A percentile compares a stretch with the other conserved stretches of the same genome.
These are phyloP conservation scores for Megaceryle torquata DNA, from an alignment of 2,113 vertebrate genomes.

Conservation along the genomic window DNA sequence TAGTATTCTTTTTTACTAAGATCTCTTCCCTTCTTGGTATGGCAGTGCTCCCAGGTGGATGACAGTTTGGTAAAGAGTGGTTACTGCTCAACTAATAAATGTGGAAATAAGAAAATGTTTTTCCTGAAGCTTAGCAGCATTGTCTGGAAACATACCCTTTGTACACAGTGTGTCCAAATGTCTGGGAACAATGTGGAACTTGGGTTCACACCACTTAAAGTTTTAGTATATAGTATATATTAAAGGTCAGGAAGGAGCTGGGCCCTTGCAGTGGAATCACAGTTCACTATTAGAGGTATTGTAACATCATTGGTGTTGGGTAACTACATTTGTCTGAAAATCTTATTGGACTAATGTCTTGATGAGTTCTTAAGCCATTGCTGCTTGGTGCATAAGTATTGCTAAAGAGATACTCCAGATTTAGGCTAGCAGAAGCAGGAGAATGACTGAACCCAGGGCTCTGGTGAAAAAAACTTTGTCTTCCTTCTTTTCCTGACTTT, in stretches of 20 bases:
- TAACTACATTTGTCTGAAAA: neutral
- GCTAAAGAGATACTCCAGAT: neutral
- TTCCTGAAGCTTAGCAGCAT: conserved; percentile 56
- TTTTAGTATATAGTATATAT: conserved; percentile 4
- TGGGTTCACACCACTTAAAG: conserved; percentile 10
- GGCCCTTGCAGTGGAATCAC: neutral
- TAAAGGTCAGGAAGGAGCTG: neutral
- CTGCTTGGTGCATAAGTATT: neutral
- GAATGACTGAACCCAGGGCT: neutral
- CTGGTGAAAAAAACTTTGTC: neutral
- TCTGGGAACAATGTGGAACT: conserved; percentile 49
- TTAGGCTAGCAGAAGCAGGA: neutral
- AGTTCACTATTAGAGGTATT: neutral
- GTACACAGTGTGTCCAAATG: neutral
- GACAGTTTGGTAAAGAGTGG: neutral
- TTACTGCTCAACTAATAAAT: conserved; percentile 53
- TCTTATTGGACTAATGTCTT: neutral
- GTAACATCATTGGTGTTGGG: neutral
- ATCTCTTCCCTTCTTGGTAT: neutral
- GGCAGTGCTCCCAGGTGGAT: conserved; percentile 32
- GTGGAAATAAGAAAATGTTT: conserved; percentile 65
- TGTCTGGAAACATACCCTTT: conserved; percentile 44
- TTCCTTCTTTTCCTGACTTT: neutral
- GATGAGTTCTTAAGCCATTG: neutral
- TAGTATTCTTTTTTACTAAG: neutral